Conservation (phyloP, 2,113 vertebrate species). For the Aphyosemion australe region DNA sequence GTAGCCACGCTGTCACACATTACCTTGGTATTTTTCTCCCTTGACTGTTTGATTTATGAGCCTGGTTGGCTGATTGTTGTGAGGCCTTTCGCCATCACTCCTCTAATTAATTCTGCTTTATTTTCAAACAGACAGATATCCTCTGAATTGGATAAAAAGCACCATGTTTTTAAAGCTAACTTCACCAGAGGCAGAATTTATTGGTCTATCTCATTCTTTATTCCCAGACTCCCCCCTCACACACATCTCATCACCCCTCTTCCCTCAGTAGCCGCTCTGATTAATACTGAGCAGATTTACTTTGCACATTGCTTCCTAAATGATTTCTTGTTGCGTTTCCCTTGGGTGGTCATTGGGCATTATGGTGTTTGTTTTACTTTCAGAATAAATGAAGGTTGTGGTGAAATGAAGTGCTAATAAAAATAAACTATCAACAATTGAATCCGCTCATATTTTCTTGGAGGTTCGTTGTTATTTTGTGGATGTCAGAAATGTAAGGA, state of each 20-base stretch:
- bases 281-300: conserved; percentile 34
- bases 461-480: background rate
- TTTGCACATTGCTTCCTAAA: conserved; percentile 20
- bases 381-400: conserved; percentile 45
- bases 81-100: conserved; percentile 25
- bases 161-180: conserved; percentile 45
- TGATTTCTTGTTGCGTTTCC: background rate
- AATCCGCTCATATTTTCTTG: too few species aligned
- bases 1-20: conserved; percentile 24
- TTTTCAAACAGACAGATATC: conserved; percentile 51
- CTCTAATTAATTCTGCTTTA: conserved; percentile 58
- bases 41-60: conserved; percentile 53
- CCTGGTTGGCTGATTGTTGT: conserved; percentile 33
- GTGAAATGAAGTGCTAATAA: conserved; percentile 69
- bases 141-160: conserved; percentile 30
- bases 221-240: conserved; percentile 30
- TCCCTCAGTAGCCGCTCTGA: conserved; percentile 28
- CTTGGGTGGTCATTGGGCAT: background rate
- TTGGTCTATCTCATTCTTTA: conserved; percentile 22
- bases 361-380: conserved; percentile 36
- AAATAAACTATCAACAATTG: conserved; percentile 36
- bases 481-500: background rate
- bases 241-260: conserved; percentile 17
- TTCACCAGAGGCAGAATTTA: conserved; percentile 41
- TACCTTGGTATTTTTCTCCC: conserved; percentile 31